Percentiles rank a stretch among this genome's conserved stretches.
These are phyloP conservation scores for Diplolepis rosae DNA, from an alignment of 2,888 invertebrate species.

Conservation along the genomic window DNA sequence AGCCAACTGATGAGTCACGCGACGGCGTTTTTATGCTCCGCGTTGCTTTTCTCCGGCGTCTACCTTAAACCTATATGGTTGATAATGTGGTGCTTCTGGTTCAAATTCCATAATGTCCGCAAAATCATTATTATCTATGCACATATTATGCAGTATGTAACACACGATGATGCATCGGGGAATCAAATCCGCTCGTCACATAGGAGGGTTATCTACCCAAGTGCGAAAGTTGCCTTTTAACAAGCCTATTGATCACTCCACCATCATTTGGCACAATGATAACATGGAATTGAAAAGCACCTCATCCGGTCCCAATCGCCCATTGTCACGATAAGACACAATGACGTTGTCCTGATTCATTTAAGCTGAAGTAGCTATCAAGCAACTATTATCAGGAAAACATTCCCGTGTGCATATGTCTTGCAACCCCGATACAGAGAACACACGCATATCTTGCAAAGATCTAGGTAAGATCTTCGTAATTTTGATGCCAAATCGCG, in stretches of 20 bases:
- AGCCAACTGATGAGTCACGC: not conserved
- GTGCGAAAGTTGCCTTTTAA: conserved; percentile 25
- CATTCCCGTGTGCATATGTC: conserved; percentile 29
- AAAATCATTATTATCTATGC: conserved; percentile 11
- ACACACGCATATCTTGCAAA: conserved; percentile 43
- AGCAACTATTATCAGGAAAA: conserved; percentile 38
- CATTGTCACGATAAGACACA: conserved; percentile 43
- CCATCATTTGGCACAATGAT: conserved; percentile 36
- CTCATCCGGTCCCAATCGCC: conserved; percentile 37
- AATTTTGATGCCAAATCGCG: not conserved
- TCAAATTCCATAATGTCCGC: not conserved
- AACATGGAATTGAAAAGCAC: conserved; percentile 38
- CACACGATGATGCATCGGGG: conserved; percentile 31
- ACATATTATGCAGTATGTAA: conserved; percentile 37
- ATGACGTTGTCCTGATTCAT: conserved; percentile 38
- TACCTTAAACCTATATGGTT: not conserved
- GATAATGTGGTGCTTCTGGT: not conserved
- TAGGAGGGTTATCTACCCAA: conserved; percentile 30
- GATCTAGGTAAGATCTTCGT: conserved; percentile 30
- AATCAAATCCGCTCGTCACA: conserved; percentile 33
- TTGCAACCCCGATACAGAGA: conserved; percentile 38
- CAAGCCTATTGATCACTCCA: conserved; percentile 38
- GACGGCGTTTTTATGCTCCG: not conserved
- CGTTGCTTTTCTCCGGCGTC: not conserved
- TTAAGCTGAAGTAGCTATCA: conserved; percentile 44